These are phyloP conservation scores for Drosophila algonquin DNA, from an alignment of 2,888 invertebrate species.

Conservation along the genomic window DNA sequence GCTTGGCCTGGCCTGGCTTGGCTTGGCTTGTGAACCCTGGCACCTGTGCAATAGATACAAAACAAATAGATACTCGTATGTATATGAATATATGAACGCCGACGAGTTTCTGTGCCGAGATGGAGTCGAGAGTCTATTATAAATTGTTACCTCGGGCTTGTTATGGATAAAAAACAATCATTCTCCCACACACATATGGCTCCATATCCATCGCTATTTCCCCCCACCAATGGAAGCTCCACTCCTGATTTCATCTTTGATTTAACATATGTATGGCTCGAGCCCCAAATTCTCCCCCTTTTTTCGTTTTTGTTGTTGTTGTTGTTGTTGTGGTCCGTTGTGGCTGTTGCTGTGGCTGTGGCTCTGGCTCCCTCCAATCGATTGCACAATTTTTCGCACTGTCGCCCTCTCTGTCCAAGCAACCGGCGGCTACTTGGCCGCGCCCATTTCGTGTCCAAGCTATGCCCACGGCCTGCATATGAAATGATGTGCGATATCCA, in stretches of 20 bases:
- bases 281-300: conserved; percentile 19
- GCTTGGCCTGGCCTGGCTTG: conserved; percentile 44
- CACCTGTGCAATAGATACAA: conserved; percentile 64
- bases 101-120: not conserved
- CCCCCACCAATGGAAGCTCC: conserved; percentile 1
- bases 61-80: not conserved
- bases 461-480: conserved; percentile 67
- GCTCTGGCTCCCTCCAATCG: conserved; percentile 59
- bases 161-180: conserved; percentile 76
- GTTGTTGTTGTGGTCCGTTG: conserved; percentile 1
- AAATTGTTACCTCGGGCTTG: conserved; percentile 62
- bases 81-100: not conserved
- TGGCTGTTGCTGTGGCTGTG: conserved; percentile 6
- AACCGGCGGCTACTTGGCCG: conserved; percentile 69
- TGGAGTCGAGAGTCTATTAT: conserved; percentile 57
- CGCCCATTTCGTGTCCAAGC: conserved; percentile 71
- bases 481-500: conserved; percentile 51
- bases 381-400: conserved; percentile 81
- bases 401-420: conserved; percentile 74
- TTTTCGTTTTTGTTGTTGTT: not conserved
- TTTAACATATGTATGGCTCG: conserved; percentile 47
- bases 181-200: conserved; percentile 44
- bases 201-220: not conserved
- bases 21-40: conserved; percentile 60
- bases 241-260: conserved; percentile 56